These are phyloP conservation scores for Apistogramma diplotaenia DNA, from an alignment of 2,113 vertebrate species.

Conservation along the genomic window DNA sequence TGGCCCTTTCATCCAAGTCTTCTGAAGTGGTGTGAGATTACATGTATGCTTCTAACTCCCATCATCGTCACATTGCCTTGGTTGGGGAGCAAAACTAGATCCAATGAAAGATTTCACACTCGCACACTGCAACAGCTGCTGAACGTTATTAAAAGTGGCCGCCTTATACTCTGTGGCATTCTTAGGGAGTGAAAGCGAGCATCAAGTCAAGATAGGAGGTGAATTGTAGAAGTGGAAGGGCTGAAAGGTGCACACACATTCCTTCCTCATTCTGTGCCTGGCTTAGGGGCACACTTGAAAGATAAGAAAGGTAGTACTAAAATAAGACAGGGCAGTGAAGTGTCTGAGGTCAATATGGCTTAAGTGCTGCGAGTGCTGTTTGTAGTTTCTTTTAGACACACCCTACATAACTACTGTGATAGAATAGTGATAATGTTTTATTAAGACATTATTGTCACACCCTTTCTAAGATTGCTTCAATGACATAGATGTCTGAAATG, in stretches of 20 bases:
- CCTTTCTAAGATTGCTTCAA: neutral
- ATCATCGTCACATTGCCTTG: slow-evolving; percentile 13
- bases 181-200: slow-evolving; percentile 10
- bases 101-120: slow-evolving; percentile 29
- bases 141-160: slow-evolving; percentile 34
- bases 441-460: neutral
- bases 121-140: slow-evolving; percentile 52
- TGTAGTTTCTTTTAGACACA: slow-evolving; percentile 3
- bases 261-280: neutral
- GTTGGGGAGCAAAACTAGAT: slow-evolving; percentile 23
- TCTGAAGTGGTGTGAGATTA: slow-evolving; percentile 57
- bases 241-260: slow-evolving; percentile 41
- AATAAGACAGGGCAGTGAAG: slow-evolving; percentile 58
- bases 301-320: slow-evolving; percentile 61
- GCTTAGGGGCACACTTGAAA: slow-evolving; percentile 46
- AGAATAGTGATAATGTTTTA: neutral
- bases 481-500: neutral
- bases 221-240: slow-evolving; percentile 30
- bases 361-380: slow-evolving; percentile 36
- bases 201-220: slow-evolving; percentile 11
- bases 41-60: slow-evolving; percentile 44
- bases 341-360: slow-evolving; percentile 46
- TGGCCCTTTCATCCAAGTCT: slow-evolving; percentile 40
- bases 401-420: neutral
- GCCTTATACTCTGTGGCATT: slow-evolving; percentile 16